phyloP scores from a whole-genome alignment of 2,888 invertebrate species.

The Camptogramma bilineatum region DNA sequence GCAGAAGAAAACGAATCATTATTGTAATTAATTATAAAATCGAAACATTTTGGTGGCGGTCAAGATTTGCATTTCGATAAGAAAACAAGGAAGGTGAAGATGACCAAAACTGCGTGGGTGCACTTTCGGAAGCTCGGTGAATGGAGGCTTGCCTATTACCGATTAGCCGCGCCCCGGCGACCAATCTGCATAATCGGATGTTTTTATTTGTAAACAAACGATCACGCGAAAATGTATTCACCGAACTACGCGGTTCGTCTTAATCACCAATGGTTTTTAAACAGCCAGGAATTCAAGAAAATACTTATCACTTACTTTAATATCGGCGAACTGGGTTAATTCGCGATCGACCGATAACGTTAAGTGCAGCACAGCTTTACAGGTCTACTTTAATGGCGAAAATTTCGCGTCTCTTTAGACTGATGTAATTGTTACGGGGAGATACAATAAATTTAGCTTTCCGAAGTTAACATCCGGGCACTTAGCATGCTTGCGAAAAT shows the following conservation, averaged over 20 bases:
- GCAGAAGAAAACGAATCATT: neutral
- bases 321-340: conserved; percentile 59
- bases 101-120: conserved; percentile 26
- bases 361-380: conserved; percentile 41
- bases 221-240: conserved; percentile 8
- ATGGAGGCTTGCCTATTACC: conserved; percentile 33
- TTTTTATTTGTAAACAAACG: conserved; percentile 42
- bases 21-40: neutral
- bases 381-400: conserved; percentile 34
- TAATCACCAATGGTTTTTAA: conserved; percentile 40
- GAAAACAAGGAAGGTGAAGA: conserved; percentile 22
- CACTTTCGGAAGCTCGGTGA: conserved; percentile 34
- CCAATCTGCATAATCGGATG: conserved; percentile 37
- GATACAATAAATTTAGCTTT: conserved; percentile 53
- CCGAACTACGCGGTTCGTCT: neutral
- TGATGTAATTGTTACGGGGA: conserved; percentile 48
- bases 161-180: conserved; percentile 32
- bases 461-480: conserved; percentile 53
- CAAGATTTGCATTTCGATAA: neutral
- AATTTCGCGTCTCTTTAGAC: conserved; percentile 36
- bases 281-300: conserved; percentile 39
- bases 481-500: conserved; percentile 64
- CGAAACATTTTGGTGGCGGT: neutral
- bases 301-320: conserved; percentile 47
- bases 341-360: conserved; percentile 57